Percentiles rank a stretch among this genome's conserved stretches.
These are phyloP conservation scores for Megamerina dolium DNA, from an alignment of 2,888 invertebrate genomes.

Conservation along the genomic window DNA sequence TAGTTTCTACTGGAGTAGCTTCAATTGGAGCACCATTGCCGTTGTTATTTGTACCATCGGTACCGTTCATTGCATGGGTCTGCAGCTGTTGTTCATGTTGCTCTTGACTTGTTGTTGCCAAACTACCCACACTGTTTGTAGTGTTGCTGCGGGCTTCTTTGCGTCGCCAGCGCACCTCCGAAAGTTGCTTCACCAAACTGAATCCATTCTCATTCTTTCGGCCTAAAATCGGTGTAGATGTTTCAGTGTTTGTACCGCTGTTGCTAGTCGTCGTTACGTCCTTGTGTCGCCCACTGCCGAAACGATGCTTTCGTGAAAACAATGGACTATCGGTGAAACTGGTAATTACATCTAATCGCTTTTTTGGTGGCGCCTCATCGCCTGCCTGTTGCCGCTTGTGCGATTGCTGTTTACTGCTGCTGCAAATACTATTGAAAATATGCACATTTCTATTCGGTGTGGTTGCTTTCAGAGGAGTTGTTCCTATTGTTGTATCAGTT, in stretches of 20 bases:
- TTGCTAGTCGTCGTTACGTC: slow-evolving; percentile 21
- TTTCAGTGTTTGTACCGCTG: slow-evolving; percentile 30
- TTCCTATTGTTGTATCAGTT: neutral
- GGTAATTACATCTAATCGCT: slow-evolving; percentile 48
- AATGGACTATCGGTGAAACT: slow-evolving; percentile 50
- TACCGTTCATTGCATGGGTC: neutral
- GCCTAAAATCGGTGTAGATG: slow-evolving; percentile 40
- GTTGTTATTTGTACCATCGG: slow-evolving; percentile 4
- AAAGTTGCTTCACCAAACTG: slow-evolving; percentile 46
- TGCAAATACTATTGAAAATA: slow-evolving; percentile 13
- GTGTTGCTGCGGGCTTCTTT: slow-evolving; percentile 34
- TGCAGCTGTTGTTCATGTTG: neutral
- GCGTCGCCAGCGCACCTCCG: slow-evolving; percentile 45
- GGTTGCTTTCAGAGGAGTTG: slow-evolving; percentile 3
- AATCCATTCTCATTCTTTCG: slow-evolving; percentile 46
- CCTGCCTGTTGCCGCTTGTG: slow-evolving; percentile 1
- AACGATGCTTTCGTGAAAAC: slow-evolving; percentile 49
- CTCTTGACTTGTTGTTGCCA: slow-evolving; percentile 7
- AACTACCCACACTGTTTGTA: slow-evolving; percentile 6
- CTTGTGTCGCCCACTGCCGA: slow-evolving; percentile 41
- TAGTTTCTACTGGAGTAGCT: slow-evolving; percentile 46
- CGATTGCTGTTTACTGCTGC: slow-evolving; percentile 15
- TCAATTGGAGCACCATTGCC: slow-evolving; percentile 34
- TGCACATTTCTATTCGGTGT: slow-evolving; percentile 9
- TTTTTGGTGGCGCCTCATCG: slow-evolving; percentile 29